Evolutionary conservation across 2,113 vertebrate genomes (phyloP).

Genomic region (Arothron firmamentum): DNA sequence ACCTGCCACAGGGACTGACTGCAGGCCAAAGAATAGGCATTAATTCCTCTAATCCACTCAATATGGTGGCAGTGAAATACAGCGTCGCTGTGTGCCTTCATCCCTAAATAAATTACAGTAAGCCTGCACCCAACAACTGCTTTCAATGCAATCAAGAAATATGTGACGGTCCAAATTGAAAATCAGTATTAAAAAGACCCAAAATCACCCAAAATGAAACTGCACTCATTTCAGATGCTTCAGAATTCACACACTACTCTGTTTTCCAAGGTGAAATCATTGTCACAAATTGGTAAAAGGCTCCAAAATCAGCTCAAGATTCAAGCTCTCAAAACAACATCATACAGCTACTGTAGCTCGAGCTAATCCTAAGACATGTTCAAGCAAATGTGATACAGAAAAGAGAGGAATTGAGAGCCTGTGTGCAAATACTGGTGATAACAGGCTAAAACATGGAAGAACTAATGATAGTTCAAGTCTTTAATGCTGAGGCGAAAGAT

Average conservation of each 20-base stretch:
- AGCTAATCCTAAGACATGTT: background rate
- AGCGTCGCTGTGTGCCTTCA: slow-evolving; percentile 43
- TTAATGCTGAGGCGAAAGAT: too few species aligned
- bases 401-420: background rate
- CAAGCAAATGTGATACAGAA: background rate
- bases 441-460: too few species aligned
- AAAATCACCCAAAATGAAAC: too few species aligned
- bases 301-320: too few species aligned
- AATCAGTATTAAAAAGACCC: slow-evolving; percentile 40
- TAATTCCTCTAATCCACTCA: slow-evolving; percentile 75
- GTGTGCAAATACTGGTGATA: too few species aligned
- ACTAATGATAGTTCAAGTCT: too few species aligned
- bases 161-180: slow-evolving; percentile 16
- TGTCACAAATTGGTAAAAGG: too few species aligned
- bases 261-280: too few species aligned
- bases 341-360: too few species aligned
- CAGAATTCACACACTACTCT: too few species aligned
- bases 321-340: too few species aligned
- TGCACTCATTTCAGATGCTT: too few species aligned
- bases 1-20: slow-evolving; percentile 70
- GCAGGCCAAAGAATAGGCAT: slow-evolving; percentile 53
- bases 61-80: slow-evolving; percentile 63
- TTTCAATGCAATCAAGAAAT: slow-evolving; percentile 50
- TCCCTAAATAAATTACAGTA: slow-evolving; percentile 57
- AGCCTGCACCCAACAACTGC: slow-evolving; percentile 67